phyloP scores from a whole-genome alignment of 2,797 vertebrate species.

The Hemitrygon akajei region DNA sequence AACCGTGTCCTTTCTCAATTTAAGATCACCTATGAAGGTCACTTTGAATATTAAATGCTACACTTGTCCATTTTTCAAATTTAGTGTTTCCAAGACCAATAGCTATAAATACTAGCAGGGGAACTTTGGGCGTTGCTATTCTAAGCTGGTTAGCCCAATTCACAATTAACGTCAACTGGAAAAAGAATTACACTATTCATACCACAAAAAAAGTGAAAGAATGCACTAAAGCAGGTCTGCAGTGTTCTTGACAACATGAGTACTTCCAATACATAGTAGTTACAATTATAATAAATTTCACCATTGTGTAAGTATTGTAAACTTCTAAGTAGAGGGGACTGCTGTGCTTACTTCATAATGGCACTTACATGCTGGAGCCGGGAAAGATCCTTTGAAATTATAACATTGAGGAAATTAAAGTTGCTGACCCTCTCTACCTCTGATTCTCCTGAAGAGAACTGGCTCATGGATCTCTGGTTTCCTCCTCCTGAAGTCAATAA shows the following conservation, averaged over 20 bases:
- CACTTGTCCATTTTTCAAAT: neutral
- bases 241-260: neutral
- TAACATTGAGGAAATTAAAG: too few species aligned
- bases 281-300: neutral
- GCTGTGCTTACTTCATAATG: too few species aligned
- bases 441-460: too few species aligned
- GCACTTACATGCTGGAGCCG: too few species aligned
- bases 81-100: neutral
- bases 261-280: neutral
- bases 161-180: neutral
- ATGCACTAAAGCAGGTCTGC: neutral
- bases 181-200: neutral
- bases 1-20: neutral
- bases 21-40: neutral
- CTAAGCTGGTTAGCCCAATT: neutral
- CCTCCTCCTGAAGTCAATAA: too few species aligned
- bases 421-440: too few species aligned
- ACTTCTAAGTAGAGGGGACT: too few species aligned
- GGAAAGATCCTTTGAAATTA: too few species aligned
- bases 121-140: neutral
- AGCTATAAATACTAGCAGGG: neutral
- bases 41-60: conserved; percentile 8
- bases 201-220: neutral
- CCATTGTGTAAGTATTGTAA: neutral
- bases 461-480: too few species aligned